These are phyloP conservation scores for Luperina nickerlii DNA, from an alignment of 2,888 invertebrate species.

Conservation along the genomic window DNA sequence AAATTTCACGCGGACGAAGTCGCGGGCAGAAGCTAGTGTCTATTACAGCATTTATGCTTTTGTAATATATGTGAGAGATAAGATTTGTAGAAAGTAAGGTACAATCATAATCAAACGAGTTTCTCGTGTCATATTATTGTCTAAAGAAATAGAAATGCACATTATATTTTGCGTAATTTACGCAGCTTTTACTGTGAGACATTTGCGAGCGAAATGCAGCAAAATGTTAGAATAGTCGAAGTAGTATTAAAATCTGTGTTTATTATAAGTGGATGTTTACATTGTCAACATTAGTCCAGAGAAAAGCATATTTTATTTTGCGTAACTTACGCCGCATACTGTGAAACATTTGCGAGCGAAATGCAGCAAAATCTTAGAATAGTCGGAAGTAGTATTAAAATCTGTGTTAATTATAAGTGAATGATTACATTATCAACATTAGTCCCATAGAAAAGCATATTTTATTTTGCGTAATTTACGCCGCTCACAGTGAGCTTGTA, in stretches of 20 bases:
- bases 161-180: not conserved
- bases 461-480: not conserved
- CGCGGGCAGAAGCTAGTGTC: too few relatives aligned
- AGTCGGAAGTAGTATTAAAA: not conserved
- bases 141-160: not conserved
- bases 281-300: not conserved
- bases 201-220: not conserved
- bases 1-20: too few relatives aligned
- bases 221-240: not conserved
- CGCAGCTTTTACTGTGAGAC: not conserved
- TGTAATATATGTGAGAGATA: constrained; percentile 4
- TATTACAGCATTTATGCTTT: not conserved
- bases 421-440: not conserved
- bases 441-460: not conserved
- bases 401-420: not conserved
- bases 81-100: constrained; percentile 19
- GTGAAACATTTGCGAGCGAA: not conserved
- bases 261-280: not conserved
- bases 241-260: not conserved
- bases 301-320: not conserved
- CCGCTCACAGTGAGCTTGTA: too few relatives aligned
- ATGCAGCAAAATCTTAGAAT: not conserved
- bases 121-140: not conserved
- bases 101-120: not conserved
- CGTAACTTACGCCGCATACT: not conserved